Evolutionary conservation across 2,888 invertebrate species (phyloP).

Genomic region (Trichopria drosophilae): DNA sequence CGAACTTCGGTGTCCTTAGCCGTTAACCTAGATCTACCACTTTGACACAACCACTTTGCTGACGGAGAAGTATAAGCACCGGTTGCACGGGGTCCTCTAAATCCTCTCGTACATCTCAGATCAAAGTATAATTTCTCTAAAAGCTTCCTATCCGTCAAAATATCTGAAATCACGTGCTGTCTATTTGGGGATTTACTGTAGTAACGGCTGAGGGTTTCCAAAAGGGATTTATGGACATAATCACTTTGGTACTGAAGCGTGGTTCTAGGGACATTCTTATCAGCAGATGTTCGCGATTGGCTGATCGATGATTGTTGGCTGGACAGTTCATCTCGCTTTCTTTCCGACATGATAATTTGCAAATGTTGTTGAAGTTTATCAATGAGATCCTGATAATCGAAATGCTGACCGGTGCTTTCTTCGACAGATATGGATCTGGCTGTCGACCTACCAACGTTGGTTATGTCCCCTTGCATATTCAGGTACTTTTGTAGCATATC

Average conservation of each 20-base stretch:
- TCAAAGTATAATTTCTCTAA: slow-evolving; percentile 76
- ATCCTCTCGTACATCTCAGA: slow-evolving; percentile 68
- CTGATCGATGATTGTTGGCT: not conserved
- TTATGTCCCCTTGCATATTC: slow-evolving; percentile 63
- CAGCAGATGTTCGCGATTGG: not conserved
- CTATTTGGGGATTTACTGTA: slow-evolving; percentile 69
- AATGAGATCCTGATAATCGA: slow-evolving; percentile 69
- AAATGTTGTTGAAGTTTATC: slow-evolving; percentile 67
- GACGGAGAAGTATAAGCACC: slow-evolving; percentile 54
- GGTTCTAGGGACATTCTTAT: slow-evolving; percentile 45
- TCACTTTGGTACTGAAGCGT: slow-evolving; percentile 59
- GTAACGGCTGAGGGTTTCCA: slow-evolving; percentile 71
- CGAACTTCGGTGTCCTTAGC: slow-evolving; percentile 39
- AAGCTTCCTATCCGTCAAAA: slow-evolving; percentile 73
- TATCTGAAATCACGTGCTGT: slow-evolving; percentile 72
- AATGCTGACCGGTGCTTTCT: slow-evolving; percentile 40
- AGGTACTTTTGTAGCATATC: slow-evolving; percentile 71
- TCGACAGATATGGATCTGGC: slow-evolving; percentile 20
- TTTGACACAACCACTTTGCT: slow-evolving; percentile 46
- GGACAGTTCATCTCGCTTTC: slow-evolving; percentile 37
- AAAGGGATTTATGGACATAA: slow-evolving; percentile 64
- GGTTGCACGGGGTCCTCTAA: slow-evolving; percentile 57
- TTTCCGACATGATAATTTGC: slow-evolving; percentile 55
- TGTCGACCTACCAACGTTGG: slow-evolving; percentile 5
- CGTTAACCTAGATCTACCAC: slow-evolving; percentile 31